Evolutionary conservation across 2,888 invertebrate species (phyloP).

Genomic region (Hedychridium roseum): DNA sequence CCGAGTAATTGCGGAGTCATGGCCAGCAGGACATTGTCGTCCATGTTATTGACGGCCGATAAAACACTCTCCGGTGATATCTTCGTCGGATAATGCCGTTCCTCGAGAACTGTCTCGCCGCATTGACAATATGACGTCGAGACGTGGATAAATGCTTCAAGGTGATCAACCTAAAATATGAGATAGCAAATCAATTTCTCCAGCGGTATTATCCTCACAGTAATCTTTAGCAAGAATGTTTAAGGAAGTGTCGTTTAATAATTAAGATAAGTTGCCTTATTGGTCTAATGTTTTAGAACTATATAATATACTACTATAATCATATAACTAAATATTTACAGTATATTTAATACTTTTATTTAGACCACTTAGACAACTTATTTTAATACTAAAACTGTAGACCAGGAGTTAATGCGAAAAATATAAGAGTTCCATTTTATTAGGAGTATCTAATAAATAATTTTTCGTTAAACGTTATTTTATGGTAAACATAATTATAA

Average conservation of each 20-base stretch:
- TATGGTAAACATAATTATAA: too few relatives aligned
- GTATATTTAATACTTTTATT: background rate
- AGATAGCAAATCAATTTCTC: too few relatives aligned
- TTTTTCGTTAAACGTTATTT: too few relatives aligned
- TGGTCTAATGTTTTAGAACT: background rate
- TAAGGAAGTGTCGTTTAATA: too few relatives aligned
- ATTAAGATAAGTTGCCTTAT: background rate
- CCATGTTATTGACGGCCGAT: slow-evolving; percentile 73
- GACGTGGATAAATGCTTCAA: slow-evolving; percentile 77
- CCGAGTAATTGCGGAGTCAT: slow-evolving; percentile 76
- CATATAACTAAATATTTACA: background rate
- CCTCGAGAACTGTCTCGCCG: slow-evolving; percentile 79
- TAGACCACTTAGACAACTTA: background rate
- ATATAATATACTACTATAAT: background rate
- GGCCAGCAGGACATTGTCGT: slow-evolving; percentile 70
- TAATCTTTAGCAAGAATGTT: too few relatives aligned
- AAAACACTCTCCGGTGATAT: slow-evolving; percentile 71
- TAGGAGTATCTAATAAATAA: too few relatives aligned
- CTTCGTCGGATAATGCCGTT: slow-evolving; percentile 77
- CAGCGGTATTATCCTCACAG: too few relatives aligned
- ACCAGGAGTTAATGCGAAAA: too few relatives aligned
- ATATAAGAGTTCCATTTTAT: too few relatives aligned
- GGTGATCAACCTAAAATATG: slow-evolving; percentile 44
- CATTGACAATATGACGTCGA: slow-evolving; percentile 95
- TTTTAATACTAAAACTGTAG: background rate